Conservation (phyloP, 2,113 vertebrate species). For the Coregonus clupeaformis region DNA sequence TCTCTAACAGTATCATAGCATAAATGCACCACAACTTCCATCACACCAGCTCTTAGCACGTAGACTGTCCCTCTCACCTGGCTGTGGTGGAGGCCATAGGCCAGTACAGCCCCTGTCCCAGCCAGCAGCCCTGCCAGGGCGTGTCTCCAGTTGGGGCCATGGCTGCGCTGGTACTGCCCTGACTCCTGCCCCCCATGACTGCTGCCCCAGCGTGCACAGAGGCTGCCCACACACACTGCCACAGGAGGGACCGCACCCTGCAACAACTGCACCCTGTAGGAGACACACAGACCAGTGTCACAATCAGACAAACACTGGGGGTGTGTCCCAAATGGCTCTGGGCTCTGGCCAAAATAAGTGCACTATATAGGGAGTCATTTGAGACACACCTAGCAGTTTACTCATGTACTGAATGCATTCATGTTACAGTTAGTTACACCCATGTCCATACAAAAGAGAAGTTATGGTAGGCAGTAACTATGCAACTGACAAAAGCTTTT, state of each 20-base stretch:
- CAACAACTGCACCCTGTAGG: constrained; percentile 18
- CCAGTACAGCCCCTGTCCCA: constrained; percentile 70
- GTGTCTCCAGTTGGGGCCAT: constrained; percentile 55
- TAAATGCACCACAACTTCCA: not conserved
- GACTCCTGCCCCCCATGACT: constrained; percentile 40
- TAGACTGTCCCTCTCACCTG: constrained; percentile 53
- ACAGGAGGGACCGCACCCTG: constrained; percentile 30
- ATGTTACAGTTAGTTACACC: not conserved
- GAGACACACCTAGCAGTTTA: not conserved
- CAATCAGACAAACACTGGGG: not conserved
- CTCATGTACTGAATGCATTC: not conserved
- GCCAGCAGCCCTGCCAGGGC: constrained; percentile 67
- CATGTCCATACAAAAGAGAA: too few relatives aligned
- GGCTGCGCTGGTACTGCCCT: constrained; percentile 14
- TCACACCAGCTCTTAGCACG: not conserved
- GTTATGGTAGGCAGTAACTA: not conserved
- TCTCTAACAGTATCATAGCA: not conserved
- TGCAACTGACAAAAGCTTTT: not conserved
- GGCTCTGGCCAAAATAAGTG: too few relatives aligned
- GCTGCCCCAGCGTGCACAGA: constrained; percentile 47
- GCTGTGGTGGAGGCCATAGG: constrained; percentile 59
- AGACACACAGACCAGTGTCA: not conserved
- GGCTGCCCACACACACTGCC: constrained; percentile 32
- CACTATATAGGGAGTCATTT: too few relatives aligned
- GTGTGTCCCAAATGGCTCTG: too few relatives aligned